Percentiles rank a stretch among this genome's conserved stretches.
phyloP scores from a whole-genome alignment of 2,888 invertebrate genomes.

The Melieria picta region DNA sequence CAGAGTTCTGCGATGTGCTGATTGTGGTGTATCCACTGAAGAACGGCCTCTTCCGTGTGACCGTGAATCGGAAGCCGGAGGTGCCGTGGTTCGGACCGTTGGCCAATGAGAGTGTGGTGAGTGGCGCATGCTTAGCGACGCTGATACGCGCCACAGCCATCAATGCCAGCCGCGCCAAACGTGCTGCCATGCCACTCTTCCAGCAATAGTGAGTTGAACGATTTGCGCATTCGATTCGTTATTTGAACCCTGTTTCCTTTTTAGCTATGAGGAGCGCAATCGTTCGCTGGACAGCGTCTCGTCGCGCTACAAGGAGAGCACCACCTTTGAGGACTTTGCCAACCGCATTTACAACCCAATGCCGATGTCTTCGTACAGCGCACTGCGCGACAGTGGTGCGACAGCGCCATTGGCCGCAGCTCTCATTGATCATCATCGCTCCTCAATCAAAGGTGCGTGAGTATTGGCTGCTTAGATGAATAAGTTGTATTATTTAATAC shows the following conservation, averaged over 20 bases:
- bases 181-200: conserved; percentile 88
- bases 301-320: conserved; percentile 83
- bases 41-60: conserved; percentile 86
- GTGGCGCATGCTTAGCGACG: conserved; percentile 76
- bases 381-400: conserved; percentile 52
- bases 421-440: conserved; percentile 68
- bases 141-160: conserved; percentile 90
- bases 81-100: conserved; percentile 96
- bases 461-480: neutral
- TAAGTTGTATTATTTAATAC: neutral
- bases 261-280: conserved; percentile 90
- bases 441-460: conserved; percentile 61
- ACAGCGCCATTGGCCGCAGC: conserved; percentile 70
- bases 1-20: conserved; percentile 98
- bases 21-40: conserved; percentile 95
- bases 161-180: conserved; percentile 90
- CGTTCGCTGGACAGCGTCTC: conserved; percentile 87
- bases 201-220: conserved; percentile 81
- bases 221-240: conserved; percentile 7
- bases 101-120: conserved; percentile 85
- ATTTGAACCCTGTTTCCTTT: conserved; percentile 14
- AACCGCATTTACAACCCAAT: conserved; percentile 77
- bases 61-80: conserved; percentile 87
- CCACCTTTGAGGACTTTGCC: conserved; percentile 91
- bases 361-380: conserved; percentile 59